Base-by-base conservation (phyloP, 2,113 vertebrate genomes). In the Agelaius phoeniceus region DNA sequence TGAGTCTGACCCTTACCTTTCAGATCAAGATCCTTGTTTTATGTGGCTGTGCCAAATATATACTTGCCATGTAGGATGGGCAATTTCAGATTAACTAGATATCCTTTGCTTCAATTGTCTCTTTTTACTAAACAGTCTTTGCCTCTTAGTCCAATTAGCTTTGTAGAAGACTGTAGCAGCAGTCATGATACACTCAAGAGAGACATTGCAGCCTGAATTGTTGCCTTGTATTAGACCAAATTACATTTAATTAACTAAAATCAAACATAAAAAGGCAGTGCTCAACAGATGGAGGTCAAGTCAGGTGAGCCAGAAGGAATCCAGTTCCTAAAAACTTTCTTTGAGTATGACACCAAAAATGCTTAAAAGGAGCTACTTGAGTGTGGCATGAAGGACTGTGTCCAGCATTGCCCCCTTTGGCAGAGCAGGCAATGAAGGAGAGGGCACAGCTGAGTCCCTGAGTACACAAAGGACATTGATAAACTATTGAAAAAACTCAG, bases 21-120 rank as follows among this genome's bases (percentile, higher is more conserved):
- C 11, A 61, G 8, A 39, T 9, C 22, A 41, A 86, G 31, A 43
- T 22, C 30, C 8, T 57, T 58, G 24, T 6, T 4, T 33, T 35
- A 15, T 2, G 2, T 46, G 6, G 2, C 30, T 54, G 4, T 48
- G n/a, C 21, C 22, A 72, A 39, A 46, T n/a, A 5, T 8, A 7
- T 41, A 22, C 59, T 65, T 91, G 14, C n/a, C 14, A 18, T 7
- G 4, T 28, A 75, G 44, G 5, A 17, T 2, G 26, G 18, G 3
- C 12, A 87, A 5, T 27, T 63, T 52, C 10, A 11, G 27, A 44
- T 72, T 52, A 65, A 5, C 8, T 82, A 31, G 80, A 28, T 20
- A 10, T 12, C 1, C 15, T 90, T 71, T 65, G 5, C 8, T 76
- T 91, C 17, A 43, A 2, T n/a, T 54, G 2, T 61, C 7, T 61